A percentile compares a stretch with the other conserved stretches of the same genome.
phyloP scores from a whole-genome alignment of 2,797 vertebrate species.

The Dipus sagitta region DNA sequence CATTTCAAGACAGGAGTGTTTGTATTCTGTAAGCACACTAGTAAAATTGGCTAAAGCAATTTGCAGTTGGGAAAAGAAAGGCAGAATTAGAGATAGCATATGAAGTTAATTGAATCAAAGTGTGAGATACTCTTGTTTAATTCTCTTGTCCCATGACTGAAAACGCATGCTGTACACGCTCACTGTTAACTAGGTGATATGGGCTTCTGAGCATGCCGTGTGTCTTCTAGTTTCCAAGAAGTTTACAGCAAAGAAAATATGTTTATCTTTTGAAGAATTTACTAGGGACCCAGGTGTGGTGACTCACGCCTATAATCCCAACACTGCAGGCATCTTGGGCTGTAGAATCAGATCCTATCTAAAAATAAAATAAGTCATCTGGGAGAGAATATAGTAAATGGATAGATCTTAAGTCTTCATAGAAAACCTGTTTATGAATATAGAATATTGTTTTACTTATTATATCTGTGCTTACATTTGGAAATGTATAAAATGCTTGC shows the following conservation, averaged over 20 bases:
- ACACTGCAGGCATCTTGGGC: background rate
- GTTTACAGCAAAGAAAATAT: slow-evolving; percentile 53
- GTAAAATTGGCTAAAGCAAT: slow-evolving; percentile 48
- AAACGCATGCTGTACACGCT: slow-evolving; percentile 21
- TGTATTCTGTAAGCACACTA: slow-evolving; percentile 13
- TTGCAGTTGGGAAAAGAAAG: slow-evolving; percentile 5
- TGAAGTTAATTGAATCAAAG: slow-evolving; percentile 46
- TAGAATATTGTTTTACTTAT: background rate
- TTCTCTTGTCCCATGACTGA: slow-evolving; percentile 53
- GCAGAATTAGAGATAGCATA: slow-evolving; percentile 56
- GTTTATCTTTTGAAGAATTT: slow-evolving; percentile 14
- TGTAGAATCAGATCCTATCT: background rate
- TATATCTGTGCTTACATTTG: slow-evolving; percentile 39
- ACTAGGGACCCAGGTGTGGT: too few species aligned
- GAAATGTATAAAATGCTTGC: slow-evolving; percentile 19
- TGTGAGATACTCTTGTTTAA: slow-evolving; percentile 48
- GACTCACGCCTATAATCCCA: background rate
- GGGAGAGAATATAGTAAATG: slow-evolving; percentile 49
- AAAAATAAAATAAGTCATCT: background rate
- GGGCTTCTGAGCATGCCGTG: background rate
- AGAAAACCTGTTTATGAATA: slow-evolving; percentile 49
- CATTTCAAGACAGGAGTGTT: slow-evolving; percentile 10
- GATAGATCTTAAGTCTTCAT: slow-evolving; percentile 55
- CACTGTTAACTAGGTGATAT: slow-evolving; percentile 22
- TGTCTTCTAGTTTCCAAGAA: slow-evolving; percentile 43